Percentiles rank a stretch among this genome's conserved stretches.
These are phyloP conservation scores for Betta splendens DNA, from an alignment of 2,797 vertebrate genomes.

Conservation along the genomic window DNA sequence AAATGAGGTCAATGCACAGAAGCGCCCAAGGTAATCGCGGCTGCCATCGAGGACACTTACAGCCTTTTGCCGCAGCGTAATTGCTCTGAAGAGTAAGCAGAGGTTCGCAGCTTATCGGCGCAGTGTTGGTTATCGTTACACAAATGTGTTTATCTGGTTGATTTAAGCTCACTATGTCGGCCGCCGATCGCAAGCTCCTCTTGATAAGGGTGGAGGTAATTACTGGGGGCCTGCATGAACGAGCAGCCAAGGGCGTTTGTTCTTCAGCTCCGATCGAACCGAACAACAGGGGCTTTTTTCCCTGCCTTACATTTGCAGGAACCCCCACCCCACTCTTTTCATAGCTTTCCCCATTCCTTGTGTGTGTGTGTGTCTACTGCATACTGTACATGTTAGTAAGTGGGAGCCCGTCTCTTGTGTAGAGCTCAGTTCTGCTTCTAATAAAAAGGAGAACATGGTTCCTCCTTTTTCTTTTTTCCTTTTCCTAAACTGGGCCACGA, in stretches of 20 bases:
- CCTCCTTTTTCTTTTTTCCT: slow-evolving; percentile 50
- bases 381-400: slow-evolving; percentile 19
- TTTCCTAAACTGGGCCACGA: slow-evolving; percentile 74
- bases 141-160: slow-evolving; percentile 69
- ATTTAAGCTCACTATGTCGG: slow-evolving; percentile 52
- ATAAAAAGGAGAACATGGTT: slow-evolving; percentile 71
- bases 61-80: slow-evolving; percentile 51
- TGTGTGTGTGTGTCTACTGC: slow-evolving; percentile 8
- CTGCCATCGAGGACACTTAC: slow-evolving; percentile 74
- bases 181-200: slow-evolving; percentile 54
- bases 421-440: slow-evolving; percentile 61
- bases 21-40: slow-evolving; percentile 71
- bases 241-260: slow-evolving; percentile 80
- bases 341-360: slow-evolving; percentile 3
- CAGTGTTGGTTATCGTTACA: slow-evolving; percentile 66
- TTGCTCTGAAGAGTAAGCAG: slow-evolving; percentile 66
- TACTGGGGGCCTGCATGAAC: slow-evolving; percentile 71
- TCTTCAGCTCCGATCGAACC: slow-evolving; percentile 59
- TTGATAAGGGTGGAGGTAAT: slow-evolving; percentile 80
- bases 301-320: slow-evolving; percentile 67
- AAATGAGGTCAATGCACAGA: slow-evolving; percentile 75
- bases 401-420: slow-evolving; percentile 42
- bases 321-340: slow-evolving; percentile 39
- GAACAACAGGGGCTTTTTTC: slow-evolving; percentile 79
- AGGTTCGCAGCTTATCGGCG: slow-evolving; percentile 64